phyloP scores from a whole-genome alignment of 2,888 invertebrate genomes.

The Gortyna flavago region DNA sequence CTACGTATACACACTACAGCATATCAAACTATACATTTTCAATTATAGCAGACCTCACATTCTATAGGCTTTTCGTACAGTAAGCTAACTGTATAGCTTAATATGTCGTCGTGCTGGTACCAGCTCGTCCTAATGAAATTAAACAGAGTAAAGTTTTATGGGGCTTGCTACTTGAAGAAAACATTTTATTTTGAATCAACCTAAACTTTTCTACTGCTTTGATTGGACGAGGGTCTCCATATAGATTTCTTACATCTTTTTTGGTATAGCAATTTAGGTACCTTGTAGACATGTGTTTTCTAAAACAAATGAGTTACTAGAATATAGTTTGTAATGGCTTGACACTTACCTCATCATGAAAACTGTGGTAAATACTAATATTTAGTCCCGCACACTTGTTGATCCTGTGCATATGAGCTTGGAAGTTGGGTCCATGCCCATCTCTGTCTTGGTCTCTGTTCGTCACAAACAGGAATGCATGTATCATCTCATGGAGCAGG shows the following conservation, averaged over 20 bases:
- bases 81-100: too few relatives aligned
- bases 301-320: not conserved
- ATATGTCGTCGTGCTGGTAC: too few relatives aligned
- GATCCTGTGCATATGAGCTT: constrained; percentile 97
- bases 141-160: not conserved
- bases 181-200: not conserved
- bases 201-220: not conserved
- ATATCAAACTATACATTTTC: too few relatives aligned
- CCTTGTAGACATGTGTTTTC: not conserved
- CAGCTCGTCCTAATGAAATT: not conserved
- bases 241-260: not conserved
- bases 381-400: constrained; percentile 96
- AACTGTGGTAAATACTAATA: constrained; percentile 97
- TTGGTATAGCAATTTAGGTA: not conserved
- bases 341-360: constrained; percentile 96
- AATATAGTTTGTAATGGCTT: not conserved
- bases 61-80: too few relatives aligned
- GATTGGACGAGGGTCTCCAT: not conserved
- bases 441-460: constrained; percentile 95
- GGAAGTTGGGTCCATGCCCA: constrained; percentile 98
- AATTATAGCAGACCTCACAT: too few relatives aligned
- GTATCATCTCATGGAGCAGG: constrained; percentile 99
- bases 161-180: not conserved
- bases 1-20: too few relatives aligned
- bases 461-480: constrained; percentile 98